phyloP scores from a whole-genome alignment of 2,113 vertebrate genomes.

The Xiphias gladius region DNA sequence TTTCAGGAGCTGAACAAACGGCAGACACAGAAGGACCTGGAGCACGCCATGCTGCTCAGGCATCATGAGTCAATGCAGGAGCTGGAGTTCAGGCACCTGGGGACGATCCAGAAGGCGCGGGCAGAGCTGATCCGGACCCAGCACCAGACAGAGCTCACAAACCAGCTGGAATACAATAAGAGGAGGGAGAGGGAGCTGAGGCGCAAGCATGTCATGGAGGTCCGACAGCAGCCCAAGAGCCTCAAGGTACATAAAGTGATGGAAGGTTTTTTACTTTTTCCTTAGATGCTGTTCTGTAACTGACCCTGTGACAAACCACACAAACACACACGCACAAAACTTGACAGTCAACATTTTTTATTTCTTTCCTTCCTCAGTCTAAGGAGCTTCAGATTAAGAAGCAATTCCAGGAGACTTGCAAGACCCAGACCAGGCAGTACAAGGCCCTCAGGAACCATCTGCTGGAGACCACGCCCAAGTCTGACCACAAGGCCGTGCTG shows the following conservation, averaged over 20 bases:
- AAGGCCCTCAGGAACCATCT: slow-evolving; percentile 98
- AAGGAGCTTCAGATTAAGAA: slow-evolving; percentile 95
- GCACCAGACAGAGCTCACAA: slow-evolving; percentile 98
- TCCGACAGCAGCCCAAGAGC: slow-evolving; percentile 98
- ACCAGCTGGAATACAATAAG: slow-evolving; percentile 99
- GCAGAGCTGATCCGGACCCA: slow-evolving; percentile 97
- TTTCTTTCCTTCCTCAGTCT: slow-evolving; percentile 77
- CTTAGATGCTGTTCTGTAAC: background rate
- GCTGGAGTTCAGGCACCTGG: slow-evolving; percentile 97
- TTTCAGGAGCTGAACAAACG: slow-evolving; percentile 96
- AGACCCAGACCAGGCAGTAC: slow-evolving; percentile 98
- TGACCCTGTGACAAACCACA: background rate
- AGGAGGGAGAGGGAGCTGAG: slow-evolving; percentile 96
- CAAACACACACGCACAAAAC: background rate
- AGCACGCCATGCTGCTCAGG: slow-evolving; percentile 97
- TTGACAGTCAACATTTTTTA: background rate
- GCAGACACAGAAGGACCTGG: slow-evolving; percentile 98
- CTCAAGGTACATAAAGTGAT: slow-evolving; percentile 88
- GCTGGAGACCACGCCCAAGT: slow-evolving; percentile 96
- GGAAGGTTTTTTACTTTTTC: background rate
- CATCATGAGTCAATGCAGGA: slow-evolving; percentile 99
- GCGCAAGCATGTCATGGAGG: slow-evolving; percentile 98
- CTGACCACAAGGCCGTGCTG: slow-evolving; percentile 98
- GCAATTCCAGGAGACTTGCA: slow-evolving; percentile 97
- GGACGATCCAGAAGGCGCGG: slow-evolving; percentile 95